Base-by-base conservation (phyloP, 2,797 vertebrate species). In the Thalassophryne amazonica region DNA sequence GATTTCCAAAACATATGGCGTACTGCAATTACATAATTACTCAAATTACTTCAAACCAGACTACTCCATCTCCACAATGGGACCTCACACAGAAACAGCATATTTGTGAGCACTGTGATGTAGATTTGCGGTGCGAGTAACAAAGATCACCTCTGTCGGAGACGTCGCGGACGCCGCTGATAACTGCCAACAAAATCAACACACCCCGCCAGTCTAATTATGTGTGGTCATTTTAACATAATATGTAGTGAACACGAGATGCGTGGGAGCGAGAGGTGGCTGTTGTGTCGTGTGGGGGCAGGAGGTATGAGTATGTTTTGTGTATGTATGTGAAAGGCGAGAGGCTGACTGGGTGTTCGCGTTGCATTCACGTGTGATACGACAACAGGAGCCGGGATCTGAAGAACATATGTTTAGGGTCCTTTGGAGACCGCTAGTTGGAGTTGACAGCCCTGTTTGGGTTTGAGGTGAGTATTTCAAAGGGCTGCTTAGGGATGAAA, bases 201-300 rank as follows among this genome's bases (percentile, higher is more conserved):
- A 62, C 74, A 60, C 77, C 39, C 20, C 22, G 59, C 76, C 78
- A 76, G 68, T 17, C 43, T 69, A 84, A 80, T 85, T 80, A 83
- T 56, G 64, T 57, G 32, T 60, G 76, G 75, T 76, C 73, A 55
- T 72, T 79, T 70, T 40, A 74, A 64, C 73, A 64, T 78, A 73
- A 83, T 79, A 76, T 57, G 55, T 56, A 62, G 58, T 63, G 78
- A 89, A 89, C 72, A 81, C 64, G 81, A 88, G 85, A 78, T 78
- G 83, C 60, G 78, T 87, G 81, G 81, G 87, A 87, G 81, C 40
- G 15, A 57, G 61, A 42, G 73, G 72, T 66, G 80, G 58, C 67
- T 57, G 35, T 20, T 49, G 45, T 76, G 81, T 70, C 29, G 33
- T 54, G 48, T 40, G 51, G 35, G 61, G 68, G 76, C 42, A 71